Percentiles rank a stretch among this genome's conserved stretches.
Conservation (phyloP, 2,888 invertebrate species). For the Lasius fuliginosus region DNA sequence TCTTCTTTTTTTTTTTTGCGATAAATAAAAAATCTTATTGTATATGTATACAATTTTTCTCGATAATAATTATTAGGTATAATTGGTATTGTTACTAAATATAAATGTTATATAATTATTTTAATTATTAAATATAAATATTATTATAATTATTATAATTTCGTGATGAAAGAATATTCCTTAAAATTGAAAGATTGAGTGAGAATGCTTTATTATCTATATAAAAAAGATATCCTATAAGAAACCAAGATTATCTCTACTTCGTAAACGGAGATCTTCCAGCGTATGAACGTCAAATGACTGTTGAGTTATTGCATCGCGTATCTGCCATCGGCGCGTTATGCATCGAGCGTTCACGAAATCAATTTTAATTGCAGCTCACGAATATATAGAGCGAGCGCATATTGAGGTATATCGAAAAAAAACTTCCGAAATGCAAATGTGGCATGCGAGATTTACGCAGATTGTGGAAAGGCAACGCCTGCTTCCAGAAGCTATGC, state of each 20-base stretch:
- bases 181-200: neutral
- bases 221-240: neutral
- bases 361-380: slow-evolving; percentile 32
- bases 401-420: neutral
- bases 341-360: neutral
- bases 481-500: neutral
- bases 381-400: neutral
- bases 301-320: slow-evolving; percentile 12
- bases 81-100: too few relatives aligned
- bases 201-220: neutral
- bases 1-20: neutral
- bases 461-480: slow-evolving; percentile 35
- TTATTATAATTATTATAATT: neutral
- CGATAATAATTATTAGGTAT: too few relatives aligned
- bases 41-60: neutral
- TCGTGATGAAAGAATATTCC: neutral
- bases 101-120: too few relatives aligned
- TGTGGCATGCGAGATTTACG: slow-evolving; percentile 19
- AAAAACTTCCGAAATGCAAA: slow-evolving; percentile 40
- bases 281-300: neutral
- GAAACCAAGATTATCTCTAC: neutral
- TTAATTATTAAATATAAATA: neutral
- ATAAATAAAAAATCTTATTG: neutral
- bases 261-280: neutral
- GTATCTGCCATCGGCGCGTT: slow-evolving; percentile 17